A percentile compares a stretch with the other conserved stretches of the same genome.
Conservation (phyloP, 2,113 vertebrate genomes). For the Saccopteryx leptura region DNA sequence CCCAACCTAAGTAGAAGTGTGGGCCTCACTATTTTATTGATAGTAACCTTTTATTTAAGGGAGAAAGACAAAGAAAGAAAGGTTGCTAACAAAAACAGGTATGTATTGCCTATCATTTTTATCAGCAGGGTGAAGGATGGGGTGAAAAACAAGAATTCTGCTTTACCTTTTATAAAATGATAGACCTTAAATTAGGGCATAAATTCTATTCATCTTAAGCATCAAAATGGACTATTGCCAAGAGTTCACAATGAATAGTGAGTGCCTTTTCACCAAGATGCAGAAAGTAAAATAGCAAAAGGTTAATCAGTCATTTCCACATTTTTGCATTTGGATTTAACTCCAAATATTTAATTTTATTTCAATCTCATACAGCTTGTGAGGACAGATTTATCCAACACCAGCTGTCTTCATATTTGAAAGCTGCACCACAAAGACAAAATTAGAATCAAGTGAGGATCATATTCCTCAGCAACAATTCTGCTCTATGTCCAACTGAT, state of each 20-base stretch:
- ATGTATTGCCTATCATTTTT: conserved; percentile 30
- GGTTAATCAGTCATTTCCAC: conserved; percentile 69
- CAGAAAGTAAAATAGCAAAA: conserved; percentile 63
- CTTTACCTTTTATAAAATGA: conserved; percentile 21
- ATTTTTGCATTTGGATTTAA: conserved; percentile 81
- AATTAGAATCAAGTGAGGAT: conserved; percentile 87
- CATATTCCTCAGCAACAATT: conserved; percentile 79
- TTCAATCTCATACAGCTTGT: conserved; percentile 66
- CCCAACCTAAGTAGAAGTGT: conserved; percentile 50
- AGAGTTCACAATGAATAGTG: background rate
- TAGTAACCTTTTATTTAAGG: conserved; percentile 67
- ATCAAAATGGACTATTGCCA: background rate
- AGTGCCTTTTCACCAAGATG: conserved; percentile 64
- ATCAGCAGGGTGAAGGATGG: background rate
- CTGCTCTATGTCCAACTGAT: conserved; percentile 52
- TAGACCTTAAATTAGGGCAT: conserved; percentile 39
- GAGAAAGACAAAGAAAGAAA: conserved; percentile 46
- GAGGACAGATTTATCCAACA: conserved; percentile 84
- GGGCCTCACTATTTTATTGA: conserved; percentile 51
- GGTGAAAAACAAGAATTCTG: conserved; percentile 53
- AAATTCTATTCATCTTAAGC: conserved; percentile 1
- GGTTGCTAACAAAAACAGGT: conserved; percentile 73
- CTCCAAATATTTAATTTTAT: conserved; percentile 81
- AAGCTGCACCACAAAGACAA: conserved; percentile 84
- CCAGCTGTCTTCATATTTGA: conserved; percentile 89